Evolutionary conservation across 2,113 vertebrate species (phyloP).

Genomic region (Dermatemys mawii): DNA sequence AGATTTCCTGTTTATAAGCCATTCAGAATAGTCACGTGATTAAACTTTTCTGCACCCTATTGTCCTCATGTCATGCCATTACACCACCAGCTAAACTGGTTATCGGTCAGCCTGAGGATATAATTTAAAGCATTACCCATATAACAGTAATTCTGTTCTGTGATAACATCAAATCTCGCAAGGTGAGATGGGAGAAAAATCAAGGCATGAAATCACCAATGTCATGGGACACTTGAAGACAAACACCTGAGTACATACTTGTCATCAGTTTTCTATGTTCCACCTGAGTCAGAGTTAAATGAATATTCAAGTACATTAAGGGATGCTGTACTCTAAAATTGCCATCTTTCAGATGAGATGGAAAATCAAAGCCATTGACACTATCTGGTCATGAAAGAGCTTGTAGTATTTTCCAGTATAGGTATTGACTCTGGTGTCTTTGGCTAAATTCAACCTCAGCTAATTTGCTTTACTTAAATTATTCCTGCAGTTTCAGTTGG

Average conservation of each 20-base stretch:
- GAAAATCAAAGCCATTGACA: not conserved
- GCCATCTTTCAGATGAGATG: not conserved
- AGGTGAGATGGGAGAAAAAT: not conserved
- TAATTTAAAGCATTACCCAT: not conserved
- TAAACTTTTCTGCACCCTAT: rapidly evolving
- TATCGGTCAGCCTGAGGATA: not conserved
- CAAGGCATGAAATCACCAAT: rapidly evolving
- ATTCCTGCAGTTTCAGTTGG: not conserved
- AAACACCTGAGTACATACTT: not conserved
- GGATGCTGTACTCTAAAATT: not conserved
- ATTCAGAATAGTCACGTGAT: not conserved
- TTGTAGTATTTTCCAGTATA: not conserved
- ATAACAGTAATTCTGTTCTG: not conserved
- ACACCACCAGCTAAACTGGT: not conserved
- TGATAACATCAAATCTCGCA: not conserved
- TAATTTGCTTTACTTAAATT: not conserved
- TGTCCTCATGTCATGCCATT: not conserved
- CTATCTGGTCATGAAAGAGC: not conserved
- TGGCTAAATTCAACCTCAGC: not conserved
- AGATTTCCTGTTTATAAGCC: not conserved
- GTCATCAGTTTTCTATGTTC: not conserved
- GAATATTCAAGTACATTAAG: not conserved
- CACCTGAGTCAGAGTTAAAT: not conserved
- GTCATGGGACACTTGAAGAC: not conserved
- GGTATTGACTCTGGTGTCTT: not conserved